Conservation (phyloP, 2,113 vertebrate genomes). For the Lagopus muta region DNA sequence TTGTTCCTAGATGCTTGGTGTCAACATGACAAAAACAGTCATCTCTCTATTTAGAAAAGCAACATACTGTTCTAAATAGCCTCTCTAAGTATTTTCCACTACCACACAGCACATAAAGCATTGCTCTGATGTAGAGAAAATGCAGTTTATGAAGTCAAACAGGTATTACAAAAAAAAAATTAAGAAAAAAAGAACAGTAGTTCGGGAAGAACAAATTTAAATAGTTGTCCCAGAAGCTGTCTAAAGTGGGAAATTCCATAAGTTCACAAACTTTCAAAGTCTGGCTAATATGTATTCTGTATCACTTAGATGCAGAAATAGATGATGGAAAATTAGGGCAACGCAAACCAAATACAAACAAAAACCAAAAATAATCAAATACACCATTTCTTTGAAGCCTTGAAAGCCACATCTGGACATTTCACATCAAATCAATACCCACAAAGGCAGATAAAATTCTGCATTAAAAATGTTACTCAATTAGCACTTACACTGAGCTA, state of each 20-base stretch:
- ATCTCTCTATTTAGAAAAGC: not conserved
- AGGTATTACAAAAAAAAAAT: not conserved
- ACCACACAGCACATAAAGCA: not conserved
- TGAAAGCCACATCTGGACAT: not conserved
- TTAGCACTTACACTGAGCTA: not conserved
- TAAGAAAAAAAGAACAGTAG: not conserved
- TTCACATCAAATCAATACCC: not conserved
- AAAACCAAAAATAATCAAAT: not conserved
- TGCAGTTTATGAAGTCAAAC: not conserved
- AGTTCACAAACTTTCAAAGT: not conserved
- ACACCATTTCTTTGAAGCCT: not conserved
- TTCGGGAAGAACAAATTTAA: not conserved
- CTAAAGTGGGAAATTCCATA: slow-evolving; percentile 6
- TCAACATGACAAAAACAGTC: not conserved
- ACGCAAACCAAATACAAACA: not conserved
- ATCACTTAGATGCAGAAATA: not conserved
- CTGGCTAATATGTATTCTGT: not conserved
- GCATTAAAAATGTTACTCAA: not conserved
- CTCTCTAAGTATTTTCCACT: not conserved
- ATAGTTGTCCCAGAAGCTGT: not conserved
- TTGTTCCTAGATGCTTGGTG: not conserved
- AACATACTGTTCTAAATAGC: not conserved
- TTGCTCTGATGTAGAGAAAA: not conserved
- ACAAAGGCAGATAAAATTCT: not conserved
- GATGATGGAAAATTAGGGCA: not conserved